Percentiles rank a stretch among this genome's conserved stretches.
These are phyloP conservation scores for Nipponia nippon DNA, from an alignment of 2,113 vertebrate genomes.

Conservation along the genomic window DNA sequence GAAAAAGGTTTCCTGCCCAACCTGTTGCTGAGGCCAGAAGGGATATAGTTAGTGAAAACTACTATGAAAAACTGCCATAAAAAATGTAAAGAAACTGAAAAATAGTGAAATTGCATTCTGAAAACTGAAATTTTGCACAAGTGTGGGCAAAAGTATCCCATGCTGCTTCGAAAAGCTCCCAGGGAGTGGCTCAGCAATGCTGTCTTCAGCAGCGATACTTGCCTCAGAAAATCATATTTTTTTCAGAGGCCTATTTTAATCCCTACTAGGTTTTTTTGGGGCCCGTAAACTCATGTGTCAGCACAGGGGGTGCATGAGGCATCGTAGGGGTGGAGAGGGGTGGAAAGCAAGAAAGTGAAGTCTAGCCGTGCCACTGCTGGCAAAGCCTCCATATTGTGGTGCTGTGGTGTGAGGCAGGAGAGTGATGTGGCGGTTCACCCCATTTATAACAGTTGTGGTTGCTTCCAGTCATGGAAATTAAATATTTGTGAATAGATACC, in stretches of 20 bases:
- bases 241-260: background rate
- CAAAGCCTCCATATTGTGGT: background rate
- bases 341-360: background rate
- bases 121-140: background rate
- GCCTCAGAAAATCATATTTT: background rate
- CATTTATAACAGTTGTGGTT: background rate
- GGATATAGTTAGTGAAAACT: background rate
- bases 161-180: background rate
- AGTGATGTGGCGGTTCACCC: background rate
- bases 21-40: background rate
- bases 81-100: background rate
- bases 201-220: background rate
- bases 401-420: background rate
- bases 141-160: background rate
- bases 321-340: accelerated
- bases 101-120: background rate
- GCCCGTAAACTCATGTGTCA: background rate
- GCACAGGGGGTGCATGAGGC: background rate
- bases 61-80: background rate
- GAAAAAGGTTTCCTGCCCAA: background rate
- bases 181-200: background rate
- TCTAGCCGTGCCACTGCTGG: background rate
- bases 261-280: background rate
- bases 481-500: background rate
- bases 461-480: background rate